Evolutionary conservation across 2,113 vertebrate species (phyloP).

Genomic region (Butastur rufipennis): DNA sequence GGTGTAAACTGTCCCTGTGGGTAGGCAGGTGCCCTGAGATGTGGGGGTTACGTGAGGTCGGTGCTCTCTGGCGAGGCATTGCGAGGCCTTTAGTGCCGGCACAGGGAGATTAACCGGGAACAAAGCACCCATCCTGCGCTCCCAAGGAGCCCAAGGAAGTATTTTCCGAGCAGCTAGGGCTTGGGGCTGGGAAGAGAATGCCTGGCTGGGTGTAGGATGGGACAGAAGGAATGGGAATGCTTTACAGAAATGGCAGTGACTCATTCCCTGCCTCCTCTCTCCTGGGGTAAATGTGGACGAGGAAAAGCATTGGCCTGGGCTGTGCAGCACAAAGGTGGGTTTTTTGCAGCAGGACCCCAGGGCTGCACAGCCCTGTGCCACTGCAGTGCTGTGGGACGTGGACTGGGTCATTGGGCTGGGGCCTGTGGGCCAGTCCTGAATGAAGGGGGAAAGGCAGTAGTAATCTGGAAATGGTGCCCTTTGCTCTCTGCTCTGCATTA

Average conservation of each 20-base stretch:
- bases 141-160: background rate
- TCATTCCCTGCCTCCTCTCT: background rate
- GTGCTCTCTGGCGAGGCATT: background rate
- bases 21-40: background rate
- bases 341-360: background rate
- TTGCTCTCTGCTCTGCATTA: background rate
- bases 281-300: background rate
- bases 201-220: background rate
- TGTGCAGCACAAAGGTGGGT: accelerated
- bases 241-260: background rate
- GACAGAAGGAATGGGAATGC: background rate
- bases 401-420: background rate
- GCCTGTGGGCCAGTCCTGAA: background rate
- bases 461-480: background rate
- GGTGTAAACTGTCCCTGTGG: background rate
- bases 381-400: accelerated
- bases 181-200: background rate
- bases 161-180: background rate
- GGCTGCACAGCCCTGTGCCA: too few species aligned
- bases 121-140: background rate
- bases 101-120: background rate
- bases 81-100: background rate
- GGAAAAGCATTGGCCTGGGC: background rate
- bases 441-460: accelerated
- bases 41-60: background rate